These are phyloP conservation scores for Taurulus bubalis DNA, from an alignment of 2,113 vertebrate species.

Conservation along the genomic window DNA sequence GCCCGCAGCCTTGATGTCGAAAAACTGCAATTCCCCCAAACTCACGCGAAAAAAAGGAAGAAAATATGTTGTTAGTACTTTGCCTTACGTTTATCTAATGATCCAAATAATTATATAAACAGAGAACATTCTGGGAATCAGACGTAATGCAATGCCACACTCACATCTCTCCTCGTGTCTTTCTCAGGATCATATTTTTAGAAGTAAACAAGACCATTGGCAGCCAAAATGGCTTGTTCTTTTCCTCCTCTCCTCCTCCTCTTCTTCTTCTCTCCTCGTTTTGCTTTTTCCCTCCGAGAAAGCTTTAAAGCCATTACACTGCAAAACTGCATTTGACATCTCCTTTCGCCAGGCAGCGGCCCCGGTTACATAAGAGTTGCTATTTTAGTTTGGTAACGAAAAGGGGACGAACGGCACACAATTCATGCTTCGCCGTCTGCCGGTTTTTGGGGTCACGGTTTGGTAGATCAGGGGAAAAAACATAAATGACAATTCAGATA, in stretches of 20 bases:
- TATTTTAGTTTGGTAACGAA: conserved; percentile 58
- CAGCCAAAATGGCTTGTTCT: neutral
- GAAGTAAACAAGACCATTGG: neutral
- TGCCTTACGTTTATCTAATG: too few relatives aligned
- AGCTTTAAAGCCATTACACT: conserved; percentile 38
- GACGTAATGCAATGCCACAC: conserved; percentile 6
- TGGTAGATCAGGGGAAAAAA: neutral
- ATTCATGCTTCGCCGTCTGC: neutral
- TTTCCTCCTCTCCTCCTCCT: conserved; percentile 1
- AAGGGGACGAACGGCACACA: neutral
- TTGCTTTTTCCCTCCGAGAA: neutral
- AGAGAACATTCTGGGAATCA: conserved; percentile 10
- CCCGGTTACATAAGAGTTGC: conserved; percentile 67
- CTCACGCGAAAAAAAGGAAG: too few relatives aligned
- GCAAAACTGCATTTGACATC: conserved; percentile 63
- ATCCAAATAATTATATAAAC: conserved; percentile 25
- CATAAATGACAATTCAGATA: neutral
- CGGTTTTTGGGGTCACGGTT: neutral
- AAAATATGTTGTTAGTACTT: too few relatives aligned
- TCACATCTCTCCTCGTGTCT: neutral
- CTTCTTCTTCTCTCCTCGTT: neutral
- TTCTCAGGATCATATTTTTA: conserved; percentile 5
- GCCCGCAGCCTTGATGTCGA: neutral
- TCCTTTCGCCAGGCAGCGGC: conserved; percentile 52
- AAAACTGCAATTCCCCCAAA: conserved; percentile 4